phyloP scores from a whole-genome alignment of 2,797 vertebrate species.

The Melanotaenia pygmaea region DNA sequence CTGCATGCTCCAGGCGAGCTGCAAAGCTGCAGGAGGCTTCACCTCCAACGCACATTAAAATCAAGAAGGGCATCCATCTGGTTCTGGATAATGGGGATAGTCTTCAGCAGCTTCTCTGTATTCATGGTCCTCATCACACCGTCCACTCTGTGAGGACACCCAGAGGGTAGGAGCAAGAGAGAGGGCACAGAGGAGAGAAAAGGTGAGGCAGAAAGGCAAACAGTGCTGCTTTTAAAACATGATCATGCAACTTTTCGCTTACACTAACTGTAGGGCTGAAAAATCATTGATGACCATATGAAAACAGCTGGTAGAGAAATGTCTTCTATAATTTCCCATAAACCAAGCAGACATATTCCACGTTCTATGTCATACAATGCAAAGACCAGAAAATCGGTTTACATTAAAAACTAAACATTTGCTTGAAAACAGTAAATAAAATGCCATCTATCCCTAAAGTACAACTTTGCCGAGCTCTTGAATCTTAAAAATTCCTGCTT shows the following conservation, averaged over 20 bases:
- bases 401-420: background rate
- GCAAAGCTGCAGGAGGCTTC: conserved; percentile 36
- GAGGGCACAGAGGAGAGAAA: conserved; percentile 7
- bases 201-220: background rate
- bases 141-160: conserved; percentile 87
- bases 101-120: conserved; percentile 99
- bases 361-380: background rate
- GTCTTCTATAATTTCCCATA: background rate
- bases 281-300: conserved; percentile 7
- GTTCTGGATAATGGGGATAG: conserved; percentile 99
- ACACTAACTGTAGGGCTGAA: background rate
- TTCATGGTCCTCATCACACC: conserved; percentile 99
- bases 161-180: conserved; percentile 6
- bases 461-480: background rate
- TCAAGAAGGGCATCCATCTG: conserved; percentile 99
- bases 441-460: background rate
- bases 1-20: conserved; percentile 24
- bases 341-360: background rate
- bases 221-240: background rate
- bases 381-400: background rate
- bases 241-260: background rate
- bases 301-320: background rate
- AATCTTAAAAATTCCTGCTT: no score
- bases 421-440: background rate
- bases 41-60: conserved; percentile 93